Evolutionary conservation across 2,888 invertebrate genomes (phyloP).

Genomic region (Drepanosiphum platanoidis): DNA sequence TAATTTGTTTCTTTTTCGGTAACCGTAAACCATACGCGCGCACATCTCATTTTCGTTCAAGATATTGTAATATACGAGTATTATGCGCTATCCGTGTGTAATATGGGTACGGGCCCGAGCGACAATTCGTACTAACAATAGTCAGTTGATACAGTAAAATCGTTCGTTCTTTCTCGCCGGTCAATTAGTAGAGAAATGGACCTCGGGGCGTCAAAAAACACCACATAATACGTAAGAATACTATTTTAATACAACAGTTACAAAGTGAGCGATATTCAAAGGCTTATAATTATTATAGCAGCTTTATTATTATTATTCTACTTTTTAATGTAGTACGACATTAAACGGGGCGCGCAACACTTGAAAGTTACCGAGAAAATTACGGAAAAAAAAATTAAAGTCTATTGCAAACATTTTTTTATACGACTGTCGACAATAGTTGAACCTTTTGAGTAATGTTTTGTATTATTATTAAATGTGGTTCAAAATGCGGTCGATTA

Average conservation of each 20-base stretch:
- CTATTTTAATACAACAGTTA: neutral
- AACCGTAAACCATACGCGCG: too few species aligned
- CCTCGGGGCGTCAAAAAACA: neutral
- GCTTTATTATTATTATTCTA: conserved; percentile 18
- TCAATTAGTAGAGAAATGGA: neutral
- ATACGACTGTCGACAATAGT: neutral
- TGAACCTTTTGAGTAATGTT: neutral
- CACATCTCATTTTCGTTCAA: too few species aligned
- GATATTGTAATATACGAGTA: too few species aligned
- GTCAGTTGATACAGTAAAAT: neutral
- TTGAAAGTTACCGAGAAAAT: neutral
- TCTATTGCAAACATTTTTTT: neutral
- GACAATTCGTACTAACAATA: neutral
- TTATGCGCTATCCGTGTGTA: too few species aligned
- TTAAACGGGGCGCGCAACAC: neutral
- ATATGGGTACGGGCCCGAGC: neutral
- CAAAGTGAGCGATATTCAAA: conserved; percentile 19
- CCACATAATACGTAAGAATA: neutral
- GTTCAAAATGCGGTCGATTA: neutral
- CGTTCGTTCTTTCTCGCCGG: neutral
- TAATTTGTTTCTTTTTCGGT: too few species aligned
- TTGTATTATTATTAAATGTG: neutral
- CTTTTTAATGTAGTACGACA: neutral
- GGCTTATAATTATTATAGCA: conserved; percentile 5
- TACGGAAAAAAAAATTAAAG: neutral